These are phyloP conservation scores for Drosophila sordidula DNA, from an alignment of 2,888 invertebrate species.

Conservation along the genomic window DNA sequence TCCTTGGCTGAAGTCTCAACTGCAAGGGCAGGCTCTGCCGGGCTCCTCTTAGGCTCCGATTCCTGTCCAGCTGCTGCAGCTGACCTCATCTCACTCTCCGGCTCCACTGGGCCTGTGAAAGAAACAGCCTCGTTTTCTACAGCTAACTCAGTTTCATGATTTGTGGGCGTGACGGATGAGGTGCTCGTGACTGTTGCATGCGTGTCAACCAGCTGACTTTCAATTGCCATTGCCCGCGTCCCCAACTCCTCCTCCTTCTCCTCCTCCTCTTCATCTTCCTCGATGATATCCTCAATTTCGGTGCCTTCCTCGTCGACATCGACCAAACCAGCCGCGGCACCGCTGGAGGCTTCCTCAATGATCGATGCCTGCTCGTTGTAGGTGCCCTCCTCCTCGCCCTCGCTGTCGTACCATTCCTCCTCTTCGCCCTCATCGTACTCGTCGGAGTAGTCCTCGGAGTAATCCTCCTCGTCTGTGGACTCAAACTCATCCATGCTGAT, in stretches of 20 bases:
- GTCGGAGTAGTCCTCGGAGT: conserved; percentile 86
- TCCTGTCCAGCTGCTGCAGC: background rate
- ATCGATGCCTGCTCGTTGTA: conserved; percentile 77
- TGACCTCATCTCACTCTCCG: background rate
- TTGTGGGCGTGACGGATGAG: conserved; percentile 59
- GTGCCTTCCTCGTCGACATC: conserved; percentile 68
- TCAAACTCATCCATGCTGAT: conserved; percentile 87
- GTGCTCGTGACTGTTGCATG: conserved; percentile 54
- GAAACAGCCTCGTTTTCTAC: conserved; percentile 46
- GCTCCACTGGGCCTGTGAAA: conserved; percentile 43
- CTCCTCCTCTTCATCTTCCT: conserved; percentile 55
- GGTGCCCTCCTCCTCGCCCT: conserved; percentile 77
- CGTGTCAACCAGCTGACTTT: conserved; percentile 1
- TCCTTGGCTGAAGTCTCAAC: background rate
- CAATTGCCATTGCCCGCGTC: conserved; percentile 3
- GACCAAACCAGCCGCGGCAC: conserved; percentile 29
- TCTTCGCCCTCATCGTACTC: conserved; percentile 85
- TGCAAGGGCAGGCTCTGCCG: too few relatives aligned
- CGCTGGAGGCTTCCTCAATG: conserved; percentile 76
- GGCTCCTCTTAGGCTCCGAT: too few relatives aligned
- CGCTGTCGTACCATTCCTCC: conserved; percentile 77
- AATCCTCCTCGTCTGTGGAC: conserved; percentile 83
- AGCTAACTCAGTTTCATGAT: conserved; percentile 36
- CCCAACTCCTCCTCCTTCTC: conserved; percentile 23
- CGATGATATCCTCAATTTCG: conserved; percentile 69